Conservation (phyloP, 2,888 invertebrate genomes). For the Eledone cirrhosa region DNA sequence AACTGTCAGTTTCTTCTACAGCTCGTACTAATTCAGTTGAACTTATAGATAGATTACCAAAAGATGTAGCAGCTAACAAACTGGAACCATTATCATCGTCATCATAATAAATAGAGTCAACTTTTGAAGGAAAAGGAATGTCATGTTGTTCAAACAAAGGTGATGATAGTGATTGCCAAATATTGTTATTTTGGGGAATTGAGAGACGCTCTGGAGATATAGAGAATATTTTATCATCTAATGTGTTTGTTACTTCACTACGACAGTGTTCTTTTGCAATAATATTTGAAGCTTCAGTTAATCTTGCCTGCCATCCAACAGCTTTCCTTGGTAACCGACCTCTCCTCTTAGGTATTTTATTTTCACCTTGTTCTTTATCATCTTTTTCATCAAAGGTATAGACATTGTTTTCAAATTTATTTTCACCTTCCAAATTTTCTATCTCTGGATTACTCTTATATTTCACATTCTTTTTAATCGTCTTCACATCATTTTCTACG, state of each 20-base stretch:
- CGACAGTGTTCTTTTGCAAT: not conserved
- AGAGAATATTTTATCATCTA: not conserved
- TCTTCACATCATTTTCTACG: no score
- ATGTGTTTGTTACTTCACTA: not conserved
- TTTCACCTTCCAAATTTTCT: no score
- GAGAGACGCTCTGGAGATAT: not conserved
- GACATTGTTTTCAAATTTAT: not conserved
- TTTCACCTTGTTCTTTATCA: not conserved
- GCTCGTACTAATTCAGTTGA: conserved; percentile 22
- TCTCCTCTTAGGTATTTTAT: not conserved
- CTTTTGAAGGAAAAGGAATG: no score
- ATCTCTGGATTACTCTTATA: no score
- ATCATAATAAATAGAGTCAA: no score
- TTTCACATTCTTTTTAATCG: no score
- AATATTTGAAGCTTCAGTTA: not conserved
- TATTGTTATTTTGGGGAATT: no score
- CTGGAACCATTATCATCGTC: no score
- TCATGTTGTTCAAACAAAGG: no score
- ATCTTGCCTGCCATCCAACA: not conserved
- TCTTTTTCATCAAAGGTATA: not conserved
- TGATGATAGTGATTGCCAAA: no score
- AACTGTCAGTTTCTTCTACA: not conserved
- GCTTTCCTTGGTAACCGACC: not conserved
- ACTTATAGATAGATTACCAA: not conserved
- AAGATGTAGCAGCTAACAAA: no score